phyloP scores from a whole-genome alignment of 2,888 invertebrate species.

The Oscheius onirici region DNA sequence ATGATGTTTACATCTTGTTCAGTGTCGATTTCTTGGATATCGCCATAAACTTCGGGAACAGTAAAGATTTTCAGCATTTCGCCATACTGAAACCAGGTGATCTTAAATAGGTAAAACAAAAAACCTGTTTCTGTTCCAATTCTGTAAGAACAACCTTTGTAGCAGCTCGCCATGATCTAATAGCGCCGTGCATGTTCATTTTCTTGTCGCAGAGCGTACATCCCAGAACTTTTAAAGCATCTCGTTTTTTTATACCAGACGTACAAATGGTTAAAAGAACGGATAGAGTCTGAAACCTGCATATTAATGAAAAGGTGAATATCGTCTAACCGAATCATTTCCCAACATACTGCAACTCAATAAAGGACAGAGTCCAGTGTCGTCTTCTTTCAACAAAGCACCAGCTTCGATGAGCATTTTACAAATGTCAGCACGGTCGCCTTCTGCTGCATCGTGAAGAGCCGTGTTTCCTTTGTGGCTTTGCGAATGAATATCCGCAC shows the following conservation, averaged over 20 bases:
- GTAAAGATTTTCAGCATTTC: not conserved
- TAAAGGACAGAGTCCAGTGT: constrained; percentile 87
- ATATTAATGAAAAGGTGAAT: not conserved
- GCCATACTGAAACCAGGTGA: not conserved
- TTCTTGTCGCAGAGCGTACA: constrained; percentile 53
- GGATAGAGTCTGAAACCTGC: constrained; percentile 35
- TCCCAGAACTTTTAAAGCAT: constrained; percentile 58
- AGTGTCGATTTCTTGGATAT: constrained; percentile 20
- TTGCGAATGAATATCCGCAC: constrained; percentile 38
- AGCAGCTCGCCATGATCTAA: constrained; percentile 77
- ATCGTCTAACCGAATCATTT: constrained; percentile 28
- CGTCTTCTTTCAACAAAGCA: constrained; percentile 84
- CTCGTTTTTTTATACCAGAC: constrained; percentile 35
- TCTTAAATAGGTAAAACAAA: not conserved
- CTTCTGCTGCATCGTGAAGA: constrained; percentile 96
- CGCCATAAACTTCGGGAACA: constrained; percentile 23
- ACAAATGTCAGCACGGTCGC: constrained; percentile 90
- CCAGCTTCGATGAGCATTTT: constrained; percentile 87
- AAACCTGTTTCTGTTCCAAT: constrained; percentile 32
- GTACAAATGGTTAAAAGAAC: constrained; percentile 33
- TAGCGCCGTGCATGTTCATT: constrained; percentile 71
- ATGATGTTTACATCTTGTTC: constrained; percentile 17
- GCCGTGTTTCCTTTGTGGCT: constrained; percentile 81
- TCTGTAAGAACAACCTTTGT: constrained; percentile 29
- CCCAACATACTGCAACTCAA: constrained; percentile 87